Evolutionary conservation across 1,140 invertebrate genomes (phyloP), one percentile per base, ranked within the genome.

Genomic region (Penaeus vannamei): DNA sequence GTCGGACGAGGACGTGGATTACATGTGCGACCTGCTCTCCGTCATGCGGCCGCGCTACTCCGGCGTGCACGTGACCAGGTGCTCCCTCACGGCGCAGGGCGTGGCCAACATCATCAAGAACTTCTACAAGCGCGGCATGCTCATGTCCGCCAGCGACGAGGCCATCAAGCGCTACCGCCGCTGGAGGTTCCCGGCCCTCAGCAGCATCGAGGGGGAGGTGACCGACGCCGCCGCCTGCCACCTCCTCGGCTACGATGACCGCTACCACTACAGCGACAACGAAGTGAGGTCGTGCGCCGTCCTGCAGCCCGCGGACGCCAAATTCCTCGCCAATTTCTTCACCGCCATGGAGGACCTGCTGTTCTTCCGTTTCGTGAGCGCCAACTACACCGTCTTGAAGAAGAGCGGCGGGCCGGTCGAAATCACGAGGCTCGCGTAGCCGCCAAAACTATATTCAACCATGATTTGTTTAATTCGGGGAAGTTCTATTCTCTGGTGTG

Each of bases 181-280:
- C 26, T 91, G 87, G 85, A 84, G 90, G 53, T 91, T 87, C 36
- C 81, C 85, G 0, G 77, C 81, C n/a, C 53, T 91, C 0, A 29
- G n/a, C 10, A 79, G 61, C 5, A 80, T 87, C 3, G 79, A 76
- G 8, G 84, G 89, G 32, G 36, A 83, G 10, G 42, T 91, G n/a
- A 81, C 86, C 20, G 85, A 90, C 22, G 88, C 90, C 20, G 62
- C 85, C 26, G 90, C 85, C 14, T 32, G 19, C 17, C 84, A 81
- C 36, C 82, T 91, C 1, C 66, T 91, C 12, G 90, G 90, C 8
- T 87, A 91, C 53, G 90, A 90, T 17, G 90, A 91, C 36, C 84
- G 88, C 32, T 72, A 90, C 84, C 88, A 90, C 23, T 91, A 91
- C 64, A 91, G 86, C 72, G 90, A 91, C 23, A 91, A 91, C 72